phyloP scores from a whole-genome alignment of 2,113 vertebrate species.

The Pandion haliaetus region DNA sequence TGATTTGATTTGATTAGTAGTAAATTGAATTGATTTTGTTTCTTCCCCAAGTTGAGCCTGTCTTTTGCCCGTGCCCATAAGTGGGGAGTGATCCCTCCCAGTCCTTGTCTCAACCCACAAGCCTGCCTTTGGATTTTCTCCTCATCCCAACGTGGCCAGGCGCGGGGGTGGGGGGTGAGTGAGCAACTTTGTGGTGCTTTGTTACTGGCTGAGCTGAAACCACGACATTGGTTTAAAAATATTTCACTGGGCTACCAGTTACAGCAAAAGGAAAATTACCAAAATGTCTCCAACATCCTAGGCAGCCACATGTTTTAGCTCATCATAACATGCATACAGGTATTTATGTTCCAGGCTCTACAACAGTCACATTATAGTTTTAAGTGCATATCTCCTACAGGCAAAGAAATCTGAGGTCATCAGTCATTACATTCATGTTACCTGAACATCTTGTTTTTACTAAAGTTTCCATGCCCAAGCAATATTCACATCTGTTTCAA shows the following conservation, averaged over 20 bases:
- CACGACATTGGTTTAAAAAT: background rate
- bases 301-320: background rate
- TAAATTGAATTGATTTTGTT: too few species aligned
- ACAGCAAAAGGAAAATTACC: background rate
- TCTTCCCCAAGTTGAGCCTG: too few species aligned
- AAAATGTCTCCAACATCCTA: background rate
- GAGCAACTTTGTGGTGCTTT: too few species aligned
- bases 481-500: constrained; percentile 84
- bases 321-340: background rate
- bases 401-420: constrained; percentile 32
- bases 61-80: too few species aligned
- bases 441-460: constrained; percentile 80
- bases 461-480: constrained; percentile 75
- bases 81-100: too few species aligned
- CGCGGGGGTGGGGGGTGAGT: too few species aligned
- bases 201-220: too few species aligned
- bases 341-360: background rate
- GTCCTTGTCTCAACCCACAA: too few species aligned
- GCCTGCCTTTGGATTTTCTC: too few species aligned
- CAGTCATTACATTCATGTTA: constrained; percentile 59
- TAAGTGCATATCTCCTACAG: background rate
- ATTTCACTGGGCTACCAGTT: background rate
- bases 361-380: background rate
- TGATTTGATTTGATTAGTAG: too few species aligned
- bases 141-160: too few species aligned